A percentile compares a stretch with the other conserved stretches of the same genome.
phyloP scores from a whole-genome alignment of 2,888 invertebrate genomes.

The Ectemnius continuus region DNA sequence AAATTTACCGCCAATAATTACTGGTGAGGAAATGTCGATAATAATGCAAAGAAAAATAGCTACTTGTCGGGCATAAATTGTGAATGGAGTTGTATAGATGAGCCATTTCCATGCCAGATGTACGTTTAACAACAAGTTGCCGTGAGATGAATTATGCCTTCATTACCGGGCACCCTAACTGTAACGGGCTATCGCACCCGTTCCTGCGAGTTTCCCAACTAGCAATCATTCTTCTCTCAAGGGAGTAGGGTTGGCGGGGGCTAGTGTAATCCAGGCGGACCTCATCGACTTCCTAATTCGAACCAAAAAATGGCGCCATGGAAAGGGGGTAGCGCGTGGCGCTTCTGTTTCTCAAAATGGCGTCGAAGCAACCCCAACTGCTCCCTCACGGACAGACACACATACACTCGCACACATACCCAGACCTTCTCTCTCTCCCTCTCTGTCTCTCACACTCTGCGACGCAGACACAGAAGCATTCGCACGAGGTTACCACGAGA shows the following conservation, averaged over 20 bases:
- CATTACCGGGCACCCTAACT: background rate
- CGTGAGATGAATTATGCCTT: background rate
- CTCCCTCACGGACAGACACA: slow-evolving; percentile 26
- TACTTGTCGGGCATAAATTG: no score
- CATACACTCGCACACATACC: background rate
- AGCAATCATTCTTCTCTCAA: background rate
- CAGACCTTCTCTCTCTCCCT: background rate
- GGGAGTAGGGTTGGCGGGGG: background rate
- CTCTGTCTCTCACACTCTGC: background rate
- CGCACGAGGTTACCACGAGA: slow-evolving; percentile 58
- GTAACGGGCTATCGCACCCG: background rate
- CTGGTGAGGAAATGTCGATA: no score
- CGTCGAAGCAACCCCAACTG: slow-evolving; percentile 29
- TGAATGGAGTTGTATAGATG: no score
- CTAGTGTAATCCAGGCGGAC: background rate
- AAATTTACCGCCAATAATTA: no score
- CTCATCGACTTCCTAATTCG: background rate
- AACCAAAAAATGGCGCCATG: slow-evolving; percentile 50
- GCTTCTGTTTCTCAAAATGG: slow-evolving; percentile 55
- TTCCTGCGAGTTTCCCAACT: background rate
- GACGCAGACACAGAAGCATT: slow-evolving; percentile 24
- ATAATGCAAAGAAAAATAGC: no score
- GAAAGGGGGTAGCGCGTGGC: slow-evolving; percentile 27
- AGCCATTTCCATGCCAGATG: no score
- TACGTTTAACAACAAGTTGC: background rate